These are phyloP conservation scores for Ceratosolen solmsi DNA, from an alignment of 1,140 invertebrate species.

Conservation along the genomic window DNA sequence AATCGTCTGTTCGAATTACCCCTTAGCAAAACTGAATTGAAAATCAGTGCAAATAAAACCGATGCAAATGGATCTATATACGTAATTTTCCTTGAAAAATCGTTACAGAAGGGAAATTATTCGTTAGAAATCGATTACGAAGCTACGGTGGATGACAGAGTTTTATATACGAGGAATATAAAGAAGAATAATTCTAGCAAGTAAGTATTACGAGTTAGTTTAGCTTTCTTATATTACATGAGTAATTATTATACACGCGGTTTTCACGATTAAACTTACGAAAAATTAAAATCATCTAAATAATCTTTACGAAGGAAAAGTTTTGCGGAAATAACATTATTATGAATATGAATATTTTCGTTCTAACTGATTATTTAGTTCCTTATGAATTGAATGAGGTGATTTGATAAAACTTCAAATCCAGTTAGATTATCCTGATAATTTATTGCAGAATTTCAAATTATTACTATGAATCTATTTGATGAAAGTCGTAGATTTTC, in stretches of 20 bases:
- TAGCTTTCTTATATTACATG: no score
- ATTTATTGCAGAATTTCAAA: no score
- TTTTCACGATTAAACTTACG: not conserved
- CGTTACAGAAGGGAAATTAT: constrained; percentile 57
- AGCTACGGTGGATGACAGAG: constrained; percentile 48
- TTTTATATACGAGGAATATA: constrained; percentile 55
- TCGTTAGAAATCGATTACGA: constrained; percentile 62
- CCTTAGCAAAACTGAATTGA: constrained; percentile 47
- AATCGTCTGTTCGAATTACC: not conserved
- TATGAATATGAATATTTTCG: no score
- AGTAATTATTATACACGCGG: no score
- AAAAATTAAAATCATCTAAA: not conserved
- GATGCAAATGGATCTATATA: constrained; percentile 56
- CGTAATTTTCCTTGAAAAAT: constrained; percentile 51
- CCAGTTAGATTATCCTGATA: no score
- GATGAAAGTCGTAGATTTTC: no score
- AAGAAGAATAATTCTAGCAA: constrained; percentile 38
- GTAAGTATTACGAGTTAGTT: constrained; percentile 32
- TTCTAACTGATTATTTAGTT: no score
- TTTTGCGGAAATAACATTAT: no score
- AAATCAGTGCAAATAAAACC: constrained; percentile 55
- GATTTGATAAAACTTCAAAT: no score
- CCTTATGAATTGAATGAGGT: no score
- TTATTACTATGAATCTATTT: no score
- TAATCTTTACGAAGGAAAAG: not conserved